Conservation (phyloP, 2,888 invertebrate species). For the Mechanitis messenoides region DNA sequence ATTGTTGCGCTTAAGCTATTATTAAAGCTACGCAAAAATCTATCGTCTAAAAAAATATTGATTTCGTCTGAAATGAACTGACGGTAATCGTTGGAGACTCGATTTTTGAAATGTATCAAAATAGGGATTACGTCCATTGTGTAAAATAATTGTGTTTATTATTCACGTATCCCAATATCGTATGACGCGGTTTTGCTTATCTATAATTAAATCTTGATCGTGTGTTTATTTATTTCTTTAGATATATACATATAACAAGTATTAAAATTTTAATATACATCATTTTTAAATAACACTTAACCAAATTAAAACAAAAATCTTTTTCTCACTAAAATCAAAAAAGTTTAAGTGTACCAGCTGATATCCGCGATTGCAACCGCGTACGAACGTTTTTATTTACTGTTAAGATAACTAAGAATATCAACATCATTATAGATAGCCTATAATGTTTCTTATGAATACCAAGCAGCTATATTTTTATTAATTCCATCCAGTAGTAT, state of each 20-base stretch:
- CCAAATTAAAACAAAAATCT: too few species aligned
- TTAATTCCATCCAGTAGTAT: too few species aligned
- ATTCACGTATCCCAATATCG: slow-evolving; percentile 72
- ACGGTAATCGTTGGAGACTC: slow-evolving; percentile 48
- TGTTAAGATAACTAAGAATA: too few species aligned
- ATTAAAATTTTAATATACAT: too few species aligned
- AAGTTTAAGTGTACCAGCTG: too few species aligned
- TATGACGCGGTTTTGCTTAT: slow-evolving; percentile 71
- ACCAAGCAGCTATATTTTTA: too few species aligned
- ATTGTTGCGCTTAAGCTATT: slow-evolving; percentile 60
- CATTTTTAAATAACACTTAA: too few species aligned
- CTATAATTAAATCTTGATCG: slow-evolving; percentile 75
- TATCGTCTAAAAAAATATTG: slow-evolving; percentile 56
- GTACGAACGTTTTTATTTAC: too few species aligned
- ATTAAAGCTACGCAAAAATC: slow-evolving; percentile 65
- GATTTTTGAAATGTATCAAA: slow-evolving; percentile 55
- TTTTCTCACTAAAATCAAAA: too few species aligned
- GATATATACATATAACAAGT: slow-evolving; percentile 53
- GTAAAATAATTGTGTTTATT: slow-evolving; percentile 73
- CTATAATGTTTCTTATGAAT: too few species aligned
- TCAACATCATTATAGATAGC: too few species aligned
- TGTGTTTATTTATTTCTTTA: slow-evolving; percentile 44
- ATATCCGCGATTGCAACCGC: too few species aligned
- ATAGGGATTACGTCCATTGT: slow-evolving; percentile 70
- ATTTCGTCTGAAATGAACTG: slow-evolving; percentile 59